Conservation (phyloP, 2,888 invertebrate genomes). For the Aphelenchoides bicaudatus region DNA sequence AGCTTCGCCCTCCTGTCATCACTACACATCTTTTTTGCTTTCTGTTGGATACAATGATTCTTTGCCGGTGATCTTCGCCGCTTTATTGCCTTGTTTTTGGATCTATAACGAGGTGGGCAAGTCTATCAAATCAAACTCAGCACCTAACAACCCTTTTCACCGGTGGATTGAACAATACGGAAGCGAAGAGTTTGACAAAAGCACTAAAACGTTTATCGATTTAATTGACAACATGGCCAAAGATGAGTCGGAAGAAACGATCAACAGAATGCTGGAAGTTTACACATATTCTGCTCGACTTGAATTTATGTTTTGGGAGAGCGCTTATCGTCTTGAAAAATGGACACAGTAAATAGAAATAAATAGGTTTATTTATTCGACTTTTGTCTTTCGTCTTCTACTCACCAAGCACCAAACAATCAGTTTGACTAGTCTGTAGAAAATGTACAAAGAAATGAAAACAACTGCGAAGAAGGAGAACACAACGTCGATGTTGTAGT, state of each 20-base stretch:
- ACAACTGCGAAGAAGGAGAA: not conserved
- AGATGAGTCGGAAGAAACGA: not conserved
- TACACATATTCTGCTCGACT: not conserved
- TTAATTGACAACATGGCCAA: not conserved
- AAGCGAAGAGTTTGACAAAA: not conserved
- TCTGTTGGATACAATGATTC: not conserved
- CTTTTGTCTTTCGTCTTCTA: no score
- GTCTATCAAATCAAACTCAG: not conserved
- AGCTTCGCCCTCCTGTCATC: not conserved
- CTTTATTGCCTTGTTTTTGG: not conserved
- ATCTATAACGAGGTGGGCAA: constrained; percentile 1
- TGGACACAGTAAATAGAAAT: not conserved
- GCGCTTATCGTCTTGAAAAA: not conserved
- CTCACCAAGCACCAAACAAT: not conserved
- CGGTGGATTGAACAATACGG: constrained; percentile 4
- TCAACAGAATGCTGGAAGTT: not conserved
- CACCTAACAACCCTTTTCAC: not conserved
- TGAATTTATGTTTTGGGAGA: constrained; percentile 6
- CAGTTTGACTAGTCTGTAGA: not conserved
- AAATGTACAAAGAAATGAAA: not conserved
- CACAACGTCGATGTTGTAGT: constrained; percentile 14
- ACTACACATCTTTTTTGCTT: constrained; percentile 2
- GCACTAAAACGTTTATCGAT: not conserved
- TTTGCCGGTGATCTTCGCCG: not conserved
- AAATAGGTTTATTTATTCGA: not conserved